Evolutionary conservation across 2,888 invertebrate species (phyloP).

Genomic region (Cyrtodaria siliqua): DNA sequence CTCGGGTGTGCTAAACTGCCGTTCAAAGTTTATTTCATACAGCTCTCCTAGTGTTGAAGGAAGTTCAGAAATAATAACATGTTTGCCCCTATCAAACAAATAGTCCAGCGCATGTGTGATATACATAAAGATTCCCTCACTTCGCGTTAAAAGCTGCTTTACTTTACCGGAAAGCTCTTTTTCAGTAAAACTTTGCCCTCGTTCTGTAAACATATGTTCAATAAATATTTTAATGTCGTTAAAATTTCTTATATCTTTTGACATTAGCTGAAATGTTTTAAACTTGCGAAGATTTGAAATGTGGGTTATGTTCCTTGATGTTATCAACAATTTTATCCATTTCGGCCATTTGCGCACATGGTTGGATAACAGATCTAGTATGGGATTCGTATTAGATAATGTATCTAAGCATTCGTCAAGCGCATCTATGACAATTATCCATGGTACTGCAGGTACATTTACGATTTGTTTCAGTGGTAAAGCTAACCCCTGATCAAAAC

Average conservation of each 20-base stretch:
- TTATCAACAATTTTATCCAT: constrained; percentile 32
- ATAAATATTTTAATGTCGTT: constrained; percentile 6
- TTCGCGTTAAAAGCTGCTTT: background rate
- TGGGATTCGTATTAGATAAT: constrained; percentile 3
- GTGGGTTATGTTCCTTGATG: constrained; percentile 12
- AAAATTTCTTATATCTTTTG: constrained; percentile 1
- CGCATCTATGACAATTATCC: constrained; percentile 27
- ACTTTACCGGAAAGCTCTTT: no score
- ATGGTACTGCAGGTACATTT: background rate
- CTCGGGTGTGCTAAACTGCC: background rate
- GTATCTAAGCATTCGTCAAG: constrained; percentile 28
- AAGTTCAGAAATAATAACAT: no score
- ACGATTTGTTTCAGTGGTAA: constrained; percentile 13
- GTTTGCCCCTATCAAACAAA: background rate
- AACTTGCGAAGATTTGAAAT: background rate
- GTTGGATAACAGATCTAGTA: constrained; percentile 1
- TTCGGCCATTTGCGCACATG: constrained; percentile 13
- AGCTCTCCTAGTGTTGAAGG: constrained; percentile 1
- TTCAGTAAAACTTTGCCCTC: no score
- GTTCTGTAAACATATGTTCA: background rate
- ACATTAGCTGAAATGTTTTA: background rate
- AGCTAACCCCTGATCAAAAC: constrained; percentile 31
- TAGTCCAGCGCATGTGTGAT: background rate
- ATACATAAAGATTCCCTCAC: constrained; percentile 17
- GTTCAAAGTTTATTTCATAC: constrained; percentile 14